Evolutionary conservation across 2,113 vertebrate species (phyloP).

Genomic region (Pithys albifrons): DNA sequence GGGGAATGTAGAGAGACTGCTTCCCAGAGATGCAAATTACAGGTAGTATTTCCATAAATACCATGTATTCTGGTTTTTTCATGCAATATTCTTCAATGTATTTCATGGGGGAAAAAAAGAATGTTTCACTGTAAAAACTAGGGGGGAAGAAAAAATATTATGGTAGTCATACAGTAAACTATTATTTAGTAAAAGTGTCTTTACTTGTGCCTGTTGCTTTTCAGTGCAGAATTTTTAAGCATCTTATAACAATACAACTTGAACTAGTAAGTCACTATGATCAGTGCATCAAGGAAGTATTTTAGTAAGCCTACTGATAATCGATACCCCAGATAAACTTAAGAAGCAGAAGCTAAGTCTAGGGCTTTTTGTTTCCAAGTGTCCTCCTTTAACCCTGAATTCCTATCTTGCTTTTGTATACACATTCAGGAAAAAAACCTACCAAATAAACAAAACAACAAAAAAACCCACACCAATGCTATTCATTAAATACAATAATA

Average conservation of each 20-base stretch:
- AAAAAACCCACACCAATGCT: background rate
- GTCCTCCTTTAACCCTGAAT: background rate
- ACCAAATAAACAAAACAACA: no score
- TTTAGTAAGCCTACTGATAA: background rate
- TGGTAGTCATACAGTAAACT: background rate
- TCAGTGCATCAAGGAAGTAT: background rate
- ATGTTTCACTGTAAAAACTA: background rate
- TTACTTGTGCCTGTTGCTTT: background rate
- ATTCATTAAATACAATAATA: background rate
- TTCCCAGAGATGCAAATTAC: background rate
- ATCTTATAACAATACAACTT: background rate
- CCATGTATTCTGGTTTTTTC: background rate
- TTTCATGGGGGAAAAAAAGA: background rate
- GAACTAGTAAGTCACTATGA: background rate
- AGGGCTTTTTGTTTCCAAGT: background rate
- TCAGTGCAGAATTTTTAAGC: background rate
- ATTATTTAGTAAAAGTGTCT: background rate
- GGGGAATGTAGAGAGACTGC: background rate
- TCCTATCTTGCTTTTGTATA: background rate
- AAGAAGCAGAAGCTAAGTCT: background rate
- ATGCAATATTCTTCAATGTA: background rate
- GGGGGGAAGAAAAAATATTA: fast-evolving
- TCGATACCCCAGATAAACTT: background rate
- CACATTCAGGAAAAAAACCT: background rate
- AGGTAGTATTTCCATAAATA: background rate